These are phyloP conservation scores for Diachasma alloeum DNA, from an alignment of 1,140 invertebrate genomes.

Conservation along the genomic window DNA sequence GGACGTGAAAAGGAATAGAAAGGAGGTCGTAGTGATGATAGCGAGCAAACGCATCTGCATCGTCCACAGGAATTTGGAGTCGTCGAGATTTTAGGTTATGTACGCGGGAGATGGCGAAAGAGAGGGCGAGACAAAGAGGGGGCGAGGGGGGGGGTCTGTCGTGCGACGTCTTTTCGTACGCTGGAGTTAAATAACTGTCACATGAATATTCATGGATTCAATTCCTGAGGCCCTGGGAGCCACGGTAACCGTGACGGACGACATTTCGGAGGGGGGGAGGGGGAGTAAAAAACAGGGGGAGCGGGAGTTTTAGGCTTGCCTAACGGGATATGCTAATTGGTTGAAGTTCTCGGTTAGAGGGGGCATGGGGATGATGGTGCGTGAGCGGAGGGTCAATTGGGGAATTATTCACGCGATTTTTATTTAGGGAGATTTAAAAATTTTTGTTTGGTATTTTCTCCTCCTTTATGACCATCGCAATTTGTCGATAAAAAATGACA, in stretches of 20 bases:
- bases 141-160: neutral
- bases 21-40: neutral
- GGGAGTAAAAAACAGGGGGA: neutral
- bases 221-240: slow-evolving; percentile 16
- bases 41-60: slow-evolving; percentile 21
- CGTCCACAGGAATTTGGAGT: slow-evolving; percentile 20
- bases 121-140: neutral
- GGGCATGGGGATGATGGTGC: neutral
- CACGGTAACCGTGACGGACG: slow-evolving; percentile 19
- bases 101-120: neutral
- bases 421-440: too few species aligned
- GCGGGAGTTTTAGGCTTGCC: neutral
- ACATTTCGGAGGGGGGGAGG: neutral
- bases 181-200: slow-evolving; percentile 34
- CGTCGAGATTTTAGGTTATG: neutral
- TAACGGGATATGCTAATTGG: too few species aligned
- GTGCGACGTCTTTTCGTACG: slow-evolving; percentile 25
- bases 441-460: too few species aligned
- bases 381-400: neutral
- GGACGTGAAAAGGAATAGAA: neutral
- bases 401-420: too few species aligned
- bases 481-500: too few species aligned
- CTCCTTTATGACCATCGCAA: too few species aligned
- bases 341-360: neutral
- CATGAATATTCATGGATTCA: slow-evolving; percentile 38